phyloP scores from a whole-genome alignment of 2,797 vertebrate species.

The Diceros bicornis region DNA sequence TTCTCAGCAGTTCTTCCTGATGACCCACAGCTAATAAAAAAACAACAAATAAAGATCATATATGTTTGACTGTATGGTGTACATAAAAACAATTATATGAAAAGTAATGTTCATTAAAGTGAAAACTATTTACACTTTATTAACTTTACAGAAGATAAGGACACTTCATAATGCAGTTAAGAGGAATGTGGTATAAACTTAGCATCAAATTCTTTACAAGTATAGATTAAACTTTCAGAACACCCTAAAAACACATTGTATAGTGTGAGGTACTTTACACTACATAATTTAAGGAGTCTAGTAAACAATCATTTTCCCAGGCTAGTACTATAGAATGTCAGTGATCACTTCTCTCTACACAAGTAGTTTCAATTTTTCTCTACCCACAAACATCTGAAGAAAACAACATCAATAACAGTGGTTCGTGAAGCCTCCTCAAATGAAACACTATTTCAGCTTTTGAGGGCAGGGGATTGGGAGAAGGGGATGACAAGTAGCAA shows the following conservation, averaged over 20 bases:
- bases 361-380: conserved; percentile 12
- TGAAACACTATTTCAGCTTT: neutral
- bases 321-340: neutral
- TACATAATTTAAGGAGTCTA: conserved; percentile 10
- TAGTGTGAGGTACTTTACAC: neutral
- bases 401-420: neutral
- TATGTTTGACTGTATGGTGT: neutral
- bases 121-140: neutral
- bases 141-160: conserved; percentile 25
- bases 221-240: neutral
- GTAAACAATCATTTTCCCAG: neutral
- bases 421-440: neutral
- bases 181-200: neutral
- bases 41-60: conserved; percentile 63
- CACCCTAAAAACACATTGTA: neutral
- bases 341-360: neutral
- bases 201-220: conserved; percentile 58
- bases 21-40: conserved; percentile 94
- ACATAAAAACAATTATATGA: neutral
- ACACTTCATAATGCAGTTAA: neutral
- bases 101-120: conserved; percentile 29
- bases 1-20: conserved; percentile 93
- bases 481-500: neutral
- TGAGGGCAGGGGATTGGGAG: neutral
- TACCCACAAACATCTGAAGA: conserved; percentile 27